Percentiles rank a stretch among this genome's conserved stretches.
Evolutionary conservation across 2,888 invertebrate species (phyloP).

Genomic region (Laothoe populi): DNA sequence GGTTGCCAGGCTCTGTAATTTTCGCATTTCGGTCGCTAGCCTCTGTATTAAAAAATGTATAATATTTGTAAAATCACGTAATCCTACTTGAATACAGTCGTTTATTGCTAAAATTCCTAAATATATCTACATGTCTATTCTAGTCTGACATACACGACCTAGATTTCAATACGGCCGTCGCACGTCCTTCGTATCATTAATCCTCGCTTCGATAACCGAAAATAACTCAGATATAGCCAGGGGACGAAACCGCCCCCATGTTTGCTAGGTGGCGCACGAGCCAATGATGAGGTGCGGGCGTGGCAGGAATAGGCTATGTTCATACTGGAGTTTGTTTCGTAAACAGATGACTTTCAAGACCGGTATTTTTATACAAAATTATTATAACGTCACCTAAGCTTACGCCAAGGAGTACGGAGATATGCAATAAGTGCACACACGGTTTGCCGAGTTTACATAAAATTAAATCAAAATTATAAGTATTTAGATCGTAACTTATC

Average conservation of each 20-base stretch:
- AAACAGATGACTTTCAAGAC: no score
- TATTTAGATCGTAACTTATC: no score
- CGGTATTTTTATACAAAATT: no score
- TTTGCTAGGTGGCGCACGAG: neutral
- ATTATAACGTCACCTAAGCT: no score
- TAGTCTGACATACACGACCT: neutral
- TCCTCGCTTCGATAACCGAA: conserved; percentile 15
- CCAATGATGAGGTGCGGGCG: neutral
- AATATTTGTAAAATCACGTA: neutral
- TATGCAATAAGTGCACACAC: no score
- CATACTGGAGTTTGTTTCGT: no score
- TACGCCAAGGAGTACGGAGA: no score
- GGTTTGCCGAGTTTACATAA: no score
- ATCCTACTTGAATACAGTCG: neutral
- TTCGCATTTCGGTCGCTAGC: no score
- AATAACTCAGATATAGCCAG: conserved; percentile 5
- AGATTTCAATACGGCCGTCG: neutral
- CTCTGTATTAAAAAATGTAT: no score
- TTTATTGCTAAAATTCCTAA: neutral
- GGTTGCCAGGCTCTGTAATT: no score
- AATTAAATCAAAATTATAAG: no score
- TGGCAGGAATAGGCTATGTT: neutral
- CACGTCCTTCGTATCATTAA: conserved; percentile 6
- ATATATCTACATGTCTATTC: neutral
- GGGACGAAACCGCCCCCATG: conserved; percentile 5